A percentile compares a stretch with the other conserved stretches of the same genome.
Conservation (phyloP, 2,888 invertebrate genomes). For the Agonopterix arenella region DNA sequence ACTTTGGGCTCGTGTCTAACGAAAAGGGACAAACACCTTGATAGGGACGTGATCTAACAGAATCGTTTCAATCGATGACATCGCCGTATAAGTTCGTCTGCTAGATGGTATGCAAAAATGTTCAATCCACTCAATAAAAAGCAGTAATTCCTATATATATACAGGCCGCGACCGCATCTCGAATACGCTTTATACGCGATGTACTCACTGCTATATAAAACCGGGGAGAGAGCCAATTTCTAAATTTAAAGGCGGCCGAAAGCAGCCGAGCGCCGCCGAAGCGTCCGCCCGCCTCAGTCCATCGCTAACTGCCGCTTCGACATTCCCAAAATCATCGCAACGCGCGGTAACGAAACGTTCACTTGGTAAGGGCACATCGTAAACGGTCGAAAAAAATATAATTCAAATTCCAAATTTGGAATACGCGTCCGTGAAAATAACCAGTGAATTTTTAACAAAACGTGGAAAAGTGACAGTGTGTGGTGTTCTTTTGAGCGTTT, state of each 20-base stretch:
- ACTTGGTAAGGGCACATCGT: conserved; percentile 54
- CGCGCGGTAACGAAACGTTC: conserved; percentile 60
- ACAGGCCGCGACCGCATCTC: conserved; percentile 66
- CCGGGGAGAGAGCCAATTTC: conserved; percentile 81
- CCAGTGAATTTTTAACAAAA: conserved; percentile 41
- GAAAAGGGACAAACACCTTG: too few relatives aligned
- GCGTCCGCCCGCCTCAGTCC: conserved; percentile 73
- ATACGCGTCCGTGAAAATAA: conserved; percentile 44
- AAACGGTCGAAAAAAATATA: conserved; percentile 36
- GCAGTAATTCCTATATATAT: conserved; percentile 73
- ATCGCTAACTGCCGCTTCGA: conserved; percentile 66
- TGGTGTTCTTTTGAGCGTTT: conserved; percentile 51
- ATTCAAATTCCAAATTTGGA: conserved; percentile 41
- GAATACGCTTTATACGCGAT: conserved; percentile 73
- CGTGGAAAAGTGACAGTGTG: conserved; percentile 64
- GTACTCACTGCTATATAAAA: conserved; percentile 77
- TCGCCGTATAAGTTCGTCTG: conserved; percentile 27
- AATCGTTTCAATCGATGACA: neutral
- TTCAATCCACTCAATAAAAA: conserved; percentile 71
- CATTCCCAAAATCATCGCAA: conserved; percentile 57
- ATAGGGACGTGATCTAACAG: neutral
- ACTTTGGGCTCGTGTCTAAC: too few relatives aligned
- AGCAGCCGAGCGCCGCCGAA: conserved; percentile 60
- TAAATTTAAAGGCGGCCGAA: conserved; percentile 76
- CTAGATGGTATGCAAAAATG: conserved; percentile 61